Evolutionary conservation across 2,113 vertebrate genomes (phyloP).

Genomic region (Probosciger aterrimus): DNA sequence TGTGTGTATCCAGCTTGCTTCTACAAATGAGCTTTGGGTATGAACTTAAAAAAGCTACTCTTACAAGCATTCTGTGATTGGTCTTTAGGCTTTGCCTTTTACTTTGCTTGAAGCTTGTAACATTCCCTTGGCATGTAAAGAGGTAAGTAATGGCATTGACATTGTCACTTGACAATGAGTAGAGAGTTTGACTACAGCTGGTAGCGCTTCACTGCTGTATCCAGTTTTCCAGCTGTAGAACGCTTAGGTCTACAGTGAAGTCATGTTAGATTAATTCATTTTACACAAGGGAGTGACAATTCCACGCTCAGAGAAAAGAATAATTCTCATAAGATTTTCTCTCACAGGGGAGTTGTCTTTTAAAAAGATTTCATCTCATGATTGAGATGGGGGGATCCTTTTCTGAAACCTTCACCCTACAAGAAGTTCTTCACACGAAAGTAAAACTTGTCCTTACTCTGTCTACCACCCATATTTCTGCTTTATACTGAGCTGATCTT

Average conservation of each 20-base stretch:
- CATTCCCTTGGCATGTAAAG: background rate
- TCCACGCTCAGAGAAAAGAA: background rate
- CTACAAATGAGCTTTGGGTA: background rate
- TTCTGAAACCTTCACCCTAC: background rate
- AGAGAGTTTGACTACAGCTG: background rate
- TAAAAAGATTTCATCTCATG: background rate
- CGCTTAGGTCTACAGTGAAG: background rate
- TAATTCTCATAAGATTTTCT: background rate
- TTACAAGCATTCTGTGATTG: background rate
- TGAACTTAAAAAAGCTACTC: background rate
- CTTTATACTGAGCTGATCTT: background rate
- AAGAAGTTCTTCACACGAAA: background rate
- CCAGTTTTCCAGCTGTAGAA: background rate
- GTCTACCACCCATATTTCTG: background rate
- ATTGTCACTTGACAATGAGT: background rate
- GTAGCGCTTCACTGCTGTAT: background rate
- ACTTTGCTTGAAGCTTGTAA: background rate
- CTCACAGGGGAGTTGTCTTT: background rate
- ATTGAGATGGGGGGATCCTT: background rate
- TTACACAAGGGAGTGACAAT: background rate
- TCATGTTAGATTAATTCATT: background rate
- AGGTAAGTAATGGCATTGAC: background rate
- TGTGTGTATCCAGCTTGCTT: background rate
- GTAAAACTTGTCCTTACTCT: background rate
- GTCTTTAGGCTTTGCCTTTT: background rate